These are phyloP conservation scores for Drosophila paracracens DNA, from an alignment of 2,888 invertebrate species.

Conservation along the genomic window DNA sequence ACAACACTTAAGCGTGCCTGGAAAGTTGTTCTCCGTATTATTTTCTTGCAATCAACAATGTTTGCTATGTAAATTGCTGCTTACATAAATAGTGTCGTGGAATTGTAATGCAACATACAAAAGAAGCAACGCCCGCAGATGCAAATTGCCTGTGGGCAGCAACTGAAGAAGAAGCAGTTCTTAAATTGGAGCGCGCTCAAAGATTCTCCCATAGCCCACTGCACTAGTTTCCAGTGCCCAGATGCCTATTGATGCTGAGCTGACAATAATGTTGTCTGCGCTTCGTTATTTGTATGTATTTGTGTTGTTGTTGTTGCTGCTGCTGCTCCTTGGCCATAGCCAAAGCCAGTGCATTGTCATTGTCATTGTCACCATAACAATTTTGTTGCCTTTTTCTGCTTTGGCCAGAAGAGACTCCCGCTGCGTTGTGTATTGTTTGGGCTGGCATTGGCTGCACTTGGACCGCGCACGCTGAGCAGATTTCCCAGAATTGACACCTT, in stretches of 20 bases:
- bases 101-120: conserved; percentile 16
- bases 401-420: conserved; percentile 47
- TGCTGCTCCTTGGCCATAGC: conserved; percentile 31
- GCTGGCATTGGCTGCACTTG: conserved; percentile 9
- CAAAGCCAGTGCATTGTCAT: conserved; percentile 51
- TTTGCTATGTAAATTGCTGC: conserved; percentile 31
- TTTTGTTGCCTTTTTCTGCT: conserved; percentile 62
- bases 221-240: conserved; percentile 41
- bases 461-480: conserved; percentile 63
- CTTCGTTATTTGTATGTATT: conserved; percentile 38
- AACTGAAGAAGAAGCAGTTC: conserved; percentile 3
- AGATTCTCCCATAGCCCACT: conserved; percentile 54
- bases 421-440: conserved; percentile 51
- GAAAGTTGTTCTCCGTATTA: background rate
- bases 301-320: conserved; percentile 18
- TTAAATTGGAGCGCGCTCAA: conserved; percentile 39
- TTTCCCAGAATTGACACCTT: conserved; percentile 79
- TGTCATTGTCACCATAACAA: conserved; percentile 77
- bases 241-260: conserved; percentile 41
- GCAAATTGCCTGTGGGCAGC: conserved; percentile 53
- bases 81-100: conserved; percentile 32
- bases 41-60: conserved; percentile 27
- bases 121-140: conserved; percentile 31
- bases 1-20: conserved; percentile 19
- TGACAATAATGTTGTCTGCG: conserved; percentile 61